Evolutionary conservation across 1,140 invertebrate species (phyloP).

Genomic region (Maniola jurtina): DNA sequence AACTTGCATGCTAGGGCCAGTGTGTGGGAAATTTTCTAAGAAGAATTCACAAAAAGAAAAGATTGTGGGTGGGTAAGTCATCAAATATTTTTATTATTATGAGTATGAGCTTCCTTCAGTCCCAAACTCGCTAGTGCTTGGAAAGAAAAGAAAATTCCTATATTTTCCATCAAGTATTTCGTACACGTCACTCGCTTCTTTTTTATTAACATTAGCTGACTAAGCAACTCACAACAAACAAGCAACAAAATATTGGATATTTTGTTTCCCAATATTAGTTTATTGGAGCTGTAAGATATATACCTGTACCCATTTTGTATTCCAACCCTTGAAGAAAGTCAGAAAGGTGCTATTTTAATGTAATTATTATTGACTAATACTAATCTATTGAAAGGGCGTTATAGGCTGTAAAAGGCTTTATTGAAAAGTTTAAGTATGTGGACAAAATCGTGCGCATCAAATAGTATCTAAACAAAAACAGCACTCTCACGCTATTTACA

Average conservation of each 20-base stretch:
- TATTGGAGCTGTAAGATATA: neutral
- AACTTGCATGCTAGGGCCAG: neutral
- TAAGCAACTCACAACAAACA: no score
- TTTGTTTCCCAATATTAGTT: no score
- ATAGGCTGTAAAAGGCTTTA: no score
- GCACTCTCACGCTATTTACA: slow-evolving; percentile 35
- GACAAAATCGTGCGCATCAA: neutral
- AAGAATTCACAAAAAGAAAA: no score
- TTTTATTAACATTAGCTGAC: slow-evolving; percentile 67
- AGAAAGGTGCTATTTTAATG: no score
- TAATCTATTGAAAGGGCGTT: no score
- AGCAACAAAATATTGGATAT: no score
- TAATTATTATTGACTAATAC: no score
- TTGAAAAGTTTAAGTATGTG: neutral
- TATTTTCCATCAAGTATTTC: slow-evolving; percentile 30
- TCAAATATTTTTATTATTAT: neutral
- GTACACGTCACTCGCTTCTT: slow-evolving; percentile 24
- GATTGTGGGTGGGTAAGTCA: neutral
- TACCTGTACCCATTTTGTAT: neutral
- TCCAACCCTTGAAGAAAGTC: no score
- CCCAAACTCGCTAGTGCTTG: neutral
- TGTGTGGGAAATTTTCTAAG: neutral
- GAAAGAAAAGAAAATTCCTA: slow-evolving; percentile 19
- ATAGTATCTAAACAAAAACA: slow-evolving; percentile 4
- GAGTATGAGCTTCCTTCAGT: no score